Conservation (phyloP, 2,888 invertebrate species). For the Zygothrica quintamaculata region DNA sequence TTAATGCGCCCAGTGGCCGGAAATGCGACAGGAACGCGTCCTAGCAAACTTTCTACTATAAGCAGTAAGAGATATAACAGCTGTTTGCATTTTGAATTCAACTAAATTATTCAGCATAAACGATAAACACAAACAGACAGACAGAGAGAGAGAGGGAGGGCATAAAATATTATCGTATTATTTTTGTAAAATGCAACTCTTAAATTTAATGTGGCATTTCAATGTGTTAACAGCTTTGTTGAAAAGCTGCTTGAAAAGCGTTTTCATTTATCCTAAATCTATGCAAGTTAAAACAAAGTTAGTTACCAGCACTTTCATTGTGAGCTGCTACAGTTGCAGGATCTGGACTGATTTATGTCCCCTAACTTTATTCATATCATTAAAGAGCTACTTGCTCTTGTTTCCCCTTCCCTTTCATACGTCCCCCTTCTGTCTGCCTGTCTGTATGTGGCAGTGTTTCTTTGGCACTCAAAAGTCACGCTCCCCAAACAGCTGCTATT, state of each 20-base stretch:
- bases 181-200: not conserved
- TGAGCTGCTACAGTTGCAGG: too few relatives aligned
- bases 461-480: constrained; percentile 46
- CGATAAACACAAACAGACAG: not conserved
- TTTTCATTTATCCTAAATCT: constrained; percentile 11
- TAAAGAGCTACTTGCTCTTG: not conserved
- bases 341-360: constrained; percentile 34
- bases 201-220: constrained; percentile 7
- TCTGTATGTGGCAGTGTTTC: constrained; percentile 21
- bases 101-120: not conserved
- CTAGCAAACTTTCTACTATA: constrained; percentile 23
- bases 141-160: not conserved
- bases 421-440: constrained; percentile 4
- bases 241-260: constrained; percentile 11
- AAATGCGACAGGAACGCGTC: constrained; percentile 63
- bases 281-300: constrained; percentile 13
- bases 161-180: not conserved
- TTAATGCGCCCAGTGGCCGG: constrained; percentile 50
- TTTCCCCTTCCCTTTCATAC: not conserved
- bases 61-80: not conserved
- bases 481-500: constrained; percentile 44
- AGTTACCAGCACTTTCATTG: constrained; percentile 21
- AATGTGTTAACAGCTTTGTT: constrained; percentile 7
- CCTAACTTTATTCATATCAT: constrained; percentile 19
- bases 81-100: not conserved